phyloP scores from a whole-genome alignment of 2,888 invertebrate species.

The Lasius platythorax region DNA sequence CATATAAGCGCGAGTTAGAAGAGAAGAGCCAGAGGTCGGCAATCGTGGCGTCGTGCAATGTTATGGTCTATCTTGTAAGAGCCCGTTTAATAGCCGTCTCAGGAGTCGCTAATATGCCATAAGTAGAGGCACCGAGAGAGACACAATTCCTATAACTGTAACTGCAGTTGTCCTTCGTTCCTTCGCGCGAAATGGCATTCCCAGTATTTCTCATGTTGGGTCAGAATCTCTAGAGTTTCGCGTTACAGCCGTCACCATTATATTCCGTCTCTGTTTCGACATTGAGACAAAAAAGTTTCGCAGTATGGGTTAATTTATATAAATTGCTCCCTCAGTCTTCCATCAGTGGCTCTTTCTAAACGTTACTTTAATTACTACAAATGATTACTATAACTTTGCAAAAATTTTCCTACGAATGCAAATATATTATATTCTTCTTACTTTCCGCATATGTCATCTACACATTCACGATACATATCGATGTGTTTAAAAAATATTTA shows the following conservation, averaged over 20 bases:
- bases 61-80: constrained; percentile 74
- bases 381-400: neutral
- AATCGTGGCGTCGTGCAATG: constrained; percentile 72
- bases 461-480: neutral
- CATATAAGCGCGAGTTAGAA: constrained; percentile 45
- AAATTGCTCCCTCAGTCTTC: constrained; percentile 27
- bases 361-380: neutral
- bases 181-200: constrained; percentile 43
- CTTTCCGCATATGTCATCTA: no score
- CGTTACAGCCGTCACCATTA: constrained; percentile 2
- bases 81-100: constrained; percentile 70
- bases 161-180: constrained; percentile 72
- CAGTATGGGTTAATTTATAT: constrained; percentile 28
- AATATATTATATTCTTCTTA: neutral
- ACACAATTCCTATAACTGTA: constrained; percentile 72
- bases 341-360: constrained; percentile 26
- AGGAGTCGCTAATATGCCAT: constrained; percentile 77
- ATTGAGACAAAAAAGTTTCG: constrained; percentile 17
- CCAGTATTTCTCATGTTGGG: constrained; percentile 8
- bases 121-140: constrained; percentile 64
- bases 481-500: neutral
- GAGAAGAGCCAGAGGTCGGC: constrained; percentile 61
- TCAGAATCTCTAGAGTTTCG: constrained; percentile 40
- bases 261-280: constrained; percentile 11
- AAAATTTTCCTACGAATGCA: constrained; percentile 7